A percentile compares a stretch with the other conserved stretches of the same genome.
Evolutionary conservation across 2,113 vertebrate genomes (phyloP).

Genomic region (Lontra canadensis): DNA sequence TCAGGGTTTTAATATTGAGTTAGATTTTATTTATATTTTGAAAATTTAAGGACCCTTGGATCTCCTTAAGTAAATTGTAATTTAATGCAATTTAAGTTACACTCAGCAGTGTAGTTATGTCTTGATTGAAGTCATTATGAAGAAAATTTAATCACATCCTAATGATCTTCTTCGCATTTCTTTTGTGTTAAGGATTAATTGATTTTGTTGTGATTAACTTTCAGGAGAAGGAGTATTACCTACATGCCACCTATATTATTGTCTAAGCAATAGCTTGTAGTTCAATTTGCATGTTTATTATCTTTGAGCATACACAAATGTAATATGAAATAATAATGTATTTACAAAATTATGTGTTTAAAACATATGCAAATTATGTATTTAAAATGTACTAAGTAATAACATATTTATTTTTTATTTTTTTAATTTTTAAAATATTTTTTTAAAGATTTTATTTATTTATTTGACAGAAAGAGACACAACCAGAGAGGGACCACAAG

Average conservation of each 20-base stretch:
- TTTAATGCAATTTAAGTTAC: constrained; percentile 66
- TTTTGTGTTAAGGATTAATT: constrained; percentile 40
- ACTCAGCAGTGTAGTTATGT: constrained; percentile 54
- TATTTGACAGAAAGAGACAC: too few species aligned
- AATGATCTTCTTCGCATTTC: not conserved
- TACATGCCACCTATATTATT: not conserved
- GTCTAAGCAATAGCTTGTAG: not conserved
- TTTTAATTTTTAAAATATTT: too few species aligned
- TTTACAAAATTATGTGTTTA: not conserved
- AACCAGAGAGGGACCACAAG: too few species aligned
- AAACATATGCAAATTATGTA: not conserved
- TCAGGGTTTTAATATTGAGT: constrained; percentile 18
- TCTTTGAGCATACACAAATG: not conserved
- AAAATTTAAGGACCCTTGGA: constrained; percentile 50
- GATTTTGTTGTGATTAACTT: constrained; percentile 13
- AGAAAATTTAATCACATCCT: constrained; percentile 42
- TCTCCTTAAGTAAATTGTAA: constrained; percentile 48
- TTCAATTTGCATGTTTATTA: not conserved
- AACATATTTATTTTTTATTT: not conserved
- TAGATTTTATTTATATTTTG: constrained; percentile 31
- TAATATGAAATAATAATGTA: not conserved
- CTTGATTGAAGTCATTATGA: constrained; percentile 75
- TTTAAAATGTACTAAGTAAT: not conserved
- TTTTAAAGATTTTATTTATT: too few species aligned
- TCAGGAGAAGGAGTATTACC: not conserved